phyloP scores from a whole-genome alignment of 2,113 vertebrate species.

The Colistium nudipinnis region DNA sequence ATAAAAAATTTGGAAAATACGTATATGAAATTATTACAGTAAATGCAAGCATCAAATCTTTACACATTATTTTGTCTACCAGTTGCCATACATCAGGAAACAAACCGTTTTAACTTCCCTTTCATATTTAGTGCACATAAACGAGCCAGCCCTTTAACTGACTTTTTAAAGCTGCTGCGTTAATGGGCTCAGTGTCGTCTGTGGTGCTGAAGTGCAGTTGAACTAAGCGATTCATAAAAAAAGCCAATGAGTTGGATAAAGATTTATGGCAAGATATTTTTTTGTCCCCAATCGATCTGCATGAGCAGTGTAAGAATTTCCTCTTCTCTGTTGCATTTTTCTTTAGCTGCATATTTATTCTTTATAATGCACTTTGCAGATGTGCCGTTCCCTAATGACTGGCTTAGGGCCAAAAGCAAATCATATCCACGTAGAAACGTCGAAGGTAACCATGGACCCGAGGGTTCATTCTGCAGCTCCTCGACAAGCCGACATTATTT shows the following conservation, averaged over 20 bases:
- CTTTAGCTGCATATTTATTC: slow-evolving; percentile 29
- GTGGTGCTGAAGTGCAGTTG: slow-evolving; percentile 3
- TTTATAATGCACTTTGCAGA: no score
- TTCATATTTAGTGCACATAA: slow-evolving; percentile 6
- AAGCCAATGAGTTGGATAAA: not conserved
- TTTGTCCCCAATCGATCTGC: slow-evolving; percentile 18
- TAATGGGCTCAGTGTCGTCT: slow-evolving; percentile 39
- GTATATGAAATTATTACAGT: not conserved
- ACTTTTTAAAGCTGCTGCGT: slow-evolving; percentile 15
- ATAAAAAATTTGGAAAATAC: no score
- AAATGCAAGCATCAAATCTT: not conserved
- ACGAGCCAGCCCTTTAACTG: not conserved
- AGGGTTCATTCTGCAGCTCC: not conserved
- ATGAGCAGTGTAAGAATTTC: slow-evolving; percentile 35
- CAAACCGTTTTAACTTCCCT: not conserved
- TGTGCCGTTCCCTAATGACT: not conserved
- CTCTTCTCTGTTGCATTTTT: no score
- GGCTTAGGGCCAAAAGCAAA: not conserved
- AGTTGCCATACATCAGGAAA: not conserved
- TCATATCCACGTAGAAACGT: not conserved
- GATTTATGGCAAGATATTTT: not conserved
- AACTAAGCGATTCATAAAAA: slow-evolving; percentile 30
- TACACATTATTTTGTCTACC: not conserved
- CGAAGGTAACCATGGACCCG: not conserved
- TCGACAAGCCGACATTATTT: slow-evolving; percentile 4